These are phyloP conservation scores for Tetheella fluctuosa DNA, from an alignment of 2,888 invertebrate genomes.

Conservation along the genomic window DNA sequence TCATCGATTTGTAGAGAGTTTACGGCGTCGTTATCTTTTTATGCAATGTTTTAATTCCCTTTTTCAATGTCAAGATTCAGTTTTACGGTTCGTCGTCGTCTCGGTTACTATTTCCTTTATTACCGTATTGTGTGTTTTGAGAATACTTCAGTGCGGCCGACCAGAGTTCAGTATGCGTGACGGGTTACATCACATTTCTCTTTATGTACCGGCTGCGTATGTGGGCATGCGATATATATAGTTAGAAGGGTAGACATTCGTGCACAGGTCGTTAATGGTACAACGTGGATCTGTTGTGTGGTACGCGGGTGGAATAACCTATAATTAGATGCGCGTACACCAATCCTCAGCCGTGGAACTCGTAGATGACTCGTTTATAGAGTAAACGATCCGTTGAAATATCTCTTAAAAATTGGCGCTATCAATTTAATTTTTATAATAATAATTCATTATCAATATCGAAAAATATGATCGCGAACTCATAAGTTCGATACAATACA, in stretches of 20 bases:
- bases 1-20: conserved; percentile 61
- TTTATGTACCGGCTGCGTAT: conserved; percentile 48
- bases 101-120: conserved; percentile 42
- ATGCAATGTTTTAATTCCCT: conserved; percentile 51
- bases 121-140: conserved; percentile 33
- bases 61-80: conserved; percentile 61
- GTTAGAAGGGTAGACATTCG: conserved; percentile 63
- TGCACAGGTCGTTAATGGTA: conserved; percentile 77
- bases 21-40: conserved; percentile 61
- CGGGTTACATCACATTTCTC: conserved; percentile 64
- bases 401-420: conserved; percentile 31
- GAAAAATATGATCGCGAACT: background rate
- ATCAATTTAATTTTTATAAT: too few relatives aligned
- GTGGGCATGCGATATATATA: conserved; percentile 52
- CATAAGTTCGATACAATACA: background rate
- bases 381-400: conserved; percentile 58
- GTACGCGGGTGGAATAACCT: conserved; percentile 81
- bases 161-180: conserved; percentile 56
- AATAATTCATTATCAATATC: background rate
- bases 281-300: conserved; percentile 75
- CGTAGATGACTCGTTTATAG: conserved; percentile 70
- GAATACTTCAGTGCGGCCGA: conserved; percentile 31
- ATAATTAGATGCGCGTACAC: conserved; percentile 81
- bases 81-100: conserved; percentile 34
- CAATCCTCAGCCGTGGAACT: conserved; percentile 68